A percentile compares a stretch with the other conserved stretches of the same genome.
Evolutionary conservation across 2,113 vertebrate genomes (phyloP).

Genomic region (Sakesphorus luctuosus): DNA sequence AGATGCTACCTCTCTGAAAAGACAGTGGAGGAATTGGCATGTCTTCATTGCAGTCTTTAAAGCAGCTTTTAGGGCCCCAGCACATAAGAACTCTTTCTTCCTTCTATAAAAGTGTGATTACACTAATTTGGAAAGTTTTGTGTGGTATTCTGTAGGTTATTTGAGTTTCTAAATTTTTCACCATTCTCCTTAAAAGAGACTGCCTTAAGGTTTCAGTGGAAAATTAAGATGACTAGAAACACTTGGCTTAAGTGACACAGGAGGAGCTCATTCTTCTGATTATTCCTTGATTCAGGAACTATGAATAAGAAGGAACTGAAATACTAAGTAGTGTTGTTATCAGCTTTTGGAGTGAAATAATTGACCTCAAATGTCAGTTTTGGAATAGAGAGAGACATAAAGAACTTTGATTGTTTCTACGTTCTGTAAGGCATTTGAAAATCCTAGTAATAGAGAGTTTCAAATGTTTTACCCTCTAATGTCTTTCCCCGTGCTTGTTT

Average conservation of each 20-base stretch:
- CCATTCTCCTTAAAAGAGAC: background rate
- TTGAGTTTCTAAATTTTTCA: background rate
- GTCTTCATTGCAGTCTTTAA: background rate
- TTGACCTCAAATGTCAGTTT: background rate
- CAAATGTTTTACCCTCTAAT: background rate
- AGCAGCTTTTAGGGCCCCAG: background rate
- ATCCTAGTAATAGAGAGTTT: background rate
- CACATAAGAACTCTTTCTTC: background rate
- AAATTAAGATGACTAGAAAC: background rate
- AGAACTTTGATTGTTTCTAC: background rate
- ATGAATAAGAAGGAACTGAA: background rate
- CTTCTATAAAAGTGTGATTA: background rate
- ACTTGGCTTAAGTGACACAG: background rate
- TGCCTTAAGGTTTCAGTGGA: background rate
- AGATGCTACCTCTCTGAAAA: background rate
- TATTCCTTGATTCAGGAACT: background rate
- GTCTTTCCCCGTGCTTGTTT: background rate
- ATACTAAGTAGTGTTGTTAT: background rate
- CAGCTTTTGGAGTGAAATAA: background rate
- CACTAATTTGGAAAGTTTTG: background rate
- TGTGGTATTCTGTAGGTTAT: background rate
- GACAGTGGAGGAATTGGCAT: background rate
- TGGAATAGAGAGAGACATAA: background rate
- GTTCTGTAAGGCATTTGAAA: background rate
- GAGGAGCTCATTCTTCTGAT: background rate